Conservation (phyloP, 35 echinoderm and acorn worm species). For the Apostichopus japonicus region DNA sequence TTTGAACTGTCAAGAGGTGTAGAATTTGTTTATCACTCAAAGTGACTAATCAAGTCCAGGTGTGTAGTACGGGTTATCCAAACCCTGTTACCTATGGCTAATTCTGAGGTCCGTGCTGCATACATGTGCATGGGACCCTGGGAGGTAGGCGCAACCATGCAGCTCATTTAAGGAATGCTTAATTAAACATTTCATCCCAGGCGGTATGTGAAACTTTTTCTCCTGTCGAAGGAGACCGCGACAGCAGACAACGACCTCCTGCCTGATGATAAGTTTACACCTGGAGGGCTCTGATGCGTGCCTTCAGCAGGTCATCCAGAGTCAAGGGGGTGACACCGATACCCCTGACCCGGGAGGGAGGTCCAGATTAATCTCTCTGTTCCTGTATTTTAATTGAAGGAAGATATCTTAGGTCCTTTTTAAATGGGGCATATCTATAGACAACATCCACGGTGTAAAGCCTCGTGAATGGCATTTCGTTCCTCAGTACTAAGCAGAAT, state of each 20-base stretch:
- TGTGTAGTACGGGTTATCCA: slow-evolving; percentile 12
- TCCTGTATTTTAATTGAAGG: neutral
- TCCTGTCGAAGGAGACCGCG: neutral
- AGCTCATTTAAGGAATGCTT: slow-evolving; percentile 43
- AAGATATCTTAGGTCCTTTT: too few relatives aligned
- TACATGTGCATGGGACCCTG: neutral
- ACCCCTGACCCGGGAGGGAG: slow-evolving; percentile 5
- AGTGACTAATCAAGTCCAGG: slow-evolving; percentile 30
- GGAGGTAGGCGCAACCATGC: slow-evolving; percentile 27
- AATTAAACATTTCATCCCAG: slow-evolving; percentile 20
- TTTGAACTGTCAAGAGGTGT: too few relatives aligned
- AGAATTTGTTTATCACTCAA: neutral
- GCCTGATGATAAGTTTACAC: slow-evolving; percentile 48
- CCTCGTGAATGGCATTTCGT: too few relatives aligned
- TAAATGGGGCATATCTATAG: too few relatives aligned
- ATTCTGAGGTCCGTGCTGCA: neutral
- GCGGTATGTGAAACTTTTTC: neutral
- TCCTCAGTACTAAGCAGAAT: too few relatives aligned
- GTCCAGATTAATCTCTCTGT: neutral
- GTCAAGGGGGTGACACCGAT: slow-evolving; percentile 25
- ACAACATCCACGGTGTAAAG: too few relatives aligned
- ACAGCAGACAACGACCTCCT: neutral
- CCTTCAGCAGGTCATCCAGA: neutral
- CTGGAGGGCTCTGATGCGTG: slow-evolving; percentile 5
- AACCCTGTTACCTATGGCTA: neutral